Evolutionary conservation across 2,113 vertebrate species (phyloP).

Genomic region (Coryphaenoides rupestris): DNA sequence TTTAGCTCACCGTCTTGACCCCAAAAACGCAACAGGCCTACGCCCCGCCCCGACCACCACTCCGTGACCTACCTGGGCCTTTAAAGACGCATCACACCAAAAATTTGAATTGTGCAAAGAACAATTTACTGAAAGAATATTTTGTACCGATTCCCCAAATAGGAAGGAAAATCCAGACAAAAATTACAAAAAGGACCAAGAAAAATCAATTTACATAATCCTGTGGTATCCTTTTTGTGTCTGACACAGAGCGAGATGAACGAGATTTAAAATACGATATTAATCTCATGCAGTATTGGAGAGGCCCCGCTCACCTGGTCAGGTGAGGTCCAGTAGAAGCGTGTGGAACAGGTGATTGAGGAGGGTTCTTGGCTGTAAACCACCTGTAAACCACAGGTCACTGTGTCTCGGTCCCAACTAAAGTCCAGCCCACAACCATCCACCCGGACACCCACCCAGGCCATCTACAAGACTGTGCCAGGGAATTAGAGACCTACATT

Average conservation of each 20-base stretch:
- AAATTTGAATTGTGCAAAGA: conserved; percentile 57
- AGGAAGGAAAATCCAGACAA: not conserved
- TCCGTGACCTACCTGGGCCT: conserved; percentile 29
- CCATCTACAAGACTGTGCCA: conserved; percentile 15
- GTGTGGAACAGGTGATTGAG: too few species aligned
- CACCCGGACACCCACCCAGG: conserved; percentile 20
- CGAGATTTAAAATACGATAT: conserved; percentile 10
- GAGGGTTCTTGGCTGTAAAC: too few species aligned
- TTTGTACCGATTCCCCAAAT: conserved; percentile 41
- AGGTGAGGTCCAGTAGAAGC: too few species aligned
- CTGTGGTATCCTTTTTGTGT: conserved; percentile 32
- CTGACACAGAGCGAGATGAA: conserved; percentile 12
- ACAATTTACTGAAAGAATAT: conserved; percentile 51
- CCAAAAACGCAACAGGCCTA: conserved; percentile 49
- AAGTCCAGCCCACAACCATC: not conserved
- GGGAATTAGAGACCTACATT: conserved; percentile 25
- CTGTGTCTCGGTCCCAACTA: too few species aligned
- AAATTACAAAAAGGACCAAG: not conserved
- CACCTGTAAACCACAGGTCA: too few species aligned
- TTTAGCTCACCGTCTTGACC: conserved; percentile 42
- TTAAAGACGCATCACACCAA: conserved; percentile 42
- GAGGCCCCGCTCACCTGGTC: too few species aligned
- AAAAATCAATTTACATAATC: too few species aligned
- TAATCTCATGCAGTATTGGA: too few species aligned
- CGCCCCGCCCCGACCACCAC: conserved; percentile 27